Base-by-base conservation (phyloP, 2,888 invertebrate genomes). In the Lasioglossum malachurum region DNA sequence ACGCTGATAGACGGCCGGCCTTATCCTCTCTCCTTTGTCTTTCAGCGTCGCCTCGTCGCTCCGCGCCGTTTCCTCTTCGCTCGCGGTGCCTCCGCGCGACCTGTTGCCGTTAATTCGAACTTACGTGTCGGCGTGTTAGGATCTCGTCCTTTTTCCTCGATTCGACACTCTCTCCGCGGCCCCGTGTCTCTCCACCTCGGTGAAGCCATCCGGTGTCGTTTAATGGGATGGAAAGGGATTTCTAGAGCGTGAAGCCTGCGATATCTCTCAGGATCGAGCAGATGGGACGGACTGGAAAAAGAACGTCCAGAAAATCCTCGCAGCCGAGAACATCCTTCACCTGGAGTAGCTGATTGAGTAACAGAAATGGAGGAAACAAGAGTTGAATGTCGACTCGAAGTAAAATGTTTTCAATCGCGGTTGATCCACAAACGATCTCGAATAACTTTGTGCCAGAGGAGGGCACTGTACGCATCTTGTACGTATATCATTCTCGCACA, bases 81-180 rank as follows among this genome's bases (percentile, higher is more conserved):
- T 80, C 80, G 81, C 53, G 19, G 27, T 82, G 77, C 84, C 80
- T 88, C 83, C 84, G 83, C 84, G 80, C 89, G 88, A 90, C 90
- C 89, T 90, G 93, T 92, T 90, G 85, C 86, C 79, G 88, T 92
- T 93, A 91, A 94, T 93, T 93, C 92, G 85, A 93, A 92, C 89
- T 90, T 90, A 92, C 92, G 88, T 88, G 89, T 84, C 86, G 86
- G 86, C 90, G 87, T 88, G 93, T 94, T 92, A 89, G 73, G 19
- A 72, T 76, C 72, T 71, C 71, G 71, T 71, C 41, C n/a, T 71
- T 38, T 71, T 41, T n/a, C 31, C 71, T 71, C 71, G 41, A 71
- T 75, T 78, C 69, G 76, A 72, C 49, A 31, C 44, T 64, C 67
- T 5, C 75, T 8, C 75, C 75, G 44, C 53, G 23, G 71, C 49